Evolutionary conservation across 2,113 vertebrate genomes (phyloP), one percentile per base, ranked within the genome.

Genomic region (Empidonax alnorum): DNA sequence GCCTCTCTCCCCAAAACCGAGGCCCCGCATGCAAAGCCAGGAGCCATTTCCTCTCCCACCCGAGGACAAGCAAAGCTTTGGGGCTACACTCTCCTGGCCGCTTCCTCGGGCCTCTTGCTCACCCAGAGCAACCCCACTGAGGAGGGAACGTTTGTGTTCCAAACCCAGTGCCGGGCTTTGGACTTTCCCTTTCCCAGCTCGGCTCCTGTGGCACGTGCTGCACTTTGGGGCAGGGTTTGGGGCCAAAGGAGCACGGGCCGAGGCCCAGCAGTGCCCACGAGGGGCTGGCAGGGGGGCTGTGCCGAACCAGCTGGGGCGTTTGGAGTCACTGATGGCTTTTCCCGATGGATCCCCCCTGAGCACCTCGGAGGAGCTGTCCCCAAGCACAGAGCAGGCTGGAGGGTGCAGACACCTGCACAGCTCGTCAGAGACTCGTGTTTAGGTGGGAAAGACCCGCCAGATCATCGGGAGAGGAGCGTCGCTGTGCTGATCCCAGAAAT

Each of bases 271-370:
- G 10, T 49, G 71, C 72, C 81, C 59, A 12, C 22, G 2, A 55
- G 58, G 44, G 53, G 73, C n/a, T 10, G 1, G n/a, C 17, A 9
- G 75, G 55, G 23, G 14, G 76, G 7, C 67, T 62, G 66, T 67
- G 49, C 83, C 83, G 66, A 61, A 65, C 10, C 79, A 41, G n/a
- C 41, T 7, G 2, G 1, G 37, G 78, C 24, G 35, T 47, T 16
- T 39, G 62, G 33, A 37, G 66, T 2, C 39, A 4, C 10, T 1
- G 4, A 15, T 4, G 10, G 2, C 2, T 3, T 37, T 24, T 50
- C 69, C 52, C 44, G 1, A 3, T 2, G 14, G 12, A 4, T 46
- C 19, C 37, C 28, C 30, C 35, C 24, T 3, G 3, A 0, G 6
- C 71, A 52, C 9, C 46, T 24, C 56, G 2, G 2, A 63, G 69